Evolutionary conservation across 2,797 vertebrate genomes (phyloP).

Genomic region (Sebastolobus altivelis): DNA sequence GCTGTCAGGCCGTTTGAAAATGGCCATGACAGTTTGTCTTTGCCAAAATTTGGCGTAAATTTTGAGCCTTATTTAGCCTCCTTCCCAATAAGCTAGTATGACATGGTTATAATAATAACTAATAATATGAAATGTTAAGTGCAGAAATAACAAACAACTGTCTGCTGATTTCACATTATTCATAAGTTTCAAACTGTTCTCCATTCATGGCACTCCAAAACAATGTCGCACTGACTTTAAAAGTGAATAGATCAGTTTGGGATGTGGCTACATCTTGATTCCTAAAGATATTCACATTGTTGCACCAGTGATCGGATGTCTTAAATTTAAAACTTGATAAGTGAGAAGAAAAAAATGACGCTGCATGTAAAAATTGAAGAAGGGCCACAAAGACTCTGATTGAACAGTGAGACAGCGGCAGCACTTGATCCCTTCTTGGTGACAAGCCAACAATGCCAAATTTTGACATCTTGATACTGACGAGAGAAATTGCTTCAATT

Average conservation of each 20-base stretch:
- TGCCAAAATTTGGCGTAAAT: too few species aligned
- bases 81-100: too few species aligned
- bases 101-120: too few species aligned
- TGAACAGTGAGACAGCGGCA: conserved; percentile 6
- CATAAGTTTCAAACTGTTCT: not conserved
- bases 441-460: conserved; percentile 30
- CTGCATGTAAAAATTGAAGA: not conserved
- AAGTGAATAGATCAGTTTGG: not conserved
- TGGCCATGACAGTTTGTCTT: too few species aligned
- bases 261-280: not conserved
- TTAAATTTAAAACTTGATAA: not conserved
- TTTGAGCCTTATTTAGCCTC: too few species aligned
- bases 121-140: not conserved
- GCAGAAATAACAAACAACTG: not conserved
- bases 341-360: not conserved
- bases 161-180: not conserved
- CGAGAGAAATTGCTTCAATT: conserved; percentile 42
- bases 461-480: conserved; percentile 16
- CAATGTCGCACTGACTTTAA: not conserved
- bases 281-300: not conserved
- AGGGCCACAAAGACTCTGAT: not conserved
- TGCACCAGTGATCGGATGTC: not conserved
- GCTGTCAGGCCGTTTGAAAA: fast-evolving
- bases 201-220: not conserved
- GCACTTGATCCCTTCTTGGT: conserved; percentile 9